Evolutionary conservation across 2,113 vertebrate species (phyloP).

Genomic region (Oryctolagus cuniculus): mOryCun1.1 NC_091453.1:100243001-100243500

Average conservation of each 20-base stretch:
- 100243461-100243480: conserved; percentile 52
- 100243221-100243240: too few relatives aligned
- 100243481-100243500: conserved; percentile 36
- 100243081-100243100: too few relatives aligned
- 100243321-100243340: conserved; percentile 73
- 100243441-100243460: conserved; percentile 15
- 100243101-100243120: too few relatives aligned
- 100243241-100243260: too few relatives aligned
- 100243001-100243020: conserved; percentile 88
- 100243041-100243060: conserved; percentile 71
- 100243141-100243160: too few relatives aligned
- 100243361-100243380: conserved; percentile 65
- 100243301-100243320: conserved; percentile 71
- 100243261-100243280: too few relatives aligned
- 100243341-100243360: conserved; percentile 46
- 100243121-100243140: too few relatives aligned
- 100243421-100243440: conserved; percentile 66
- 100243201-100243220: too few relatives aligned
- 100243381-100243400: conserved; percentile 66
- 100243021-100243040: conserved; percentile 93
- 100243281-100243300: conserved; percentile 24
- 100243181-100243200: too few relatives aligned
- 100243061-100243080: conserved; percentile 81
- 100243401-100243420: conserved; percentile 51
- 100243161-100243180: too few relatives aligned